phyloP scores from a whole-genome alignment of 1,140 invertebrate species.

The Papilio glaucus region DNA sequence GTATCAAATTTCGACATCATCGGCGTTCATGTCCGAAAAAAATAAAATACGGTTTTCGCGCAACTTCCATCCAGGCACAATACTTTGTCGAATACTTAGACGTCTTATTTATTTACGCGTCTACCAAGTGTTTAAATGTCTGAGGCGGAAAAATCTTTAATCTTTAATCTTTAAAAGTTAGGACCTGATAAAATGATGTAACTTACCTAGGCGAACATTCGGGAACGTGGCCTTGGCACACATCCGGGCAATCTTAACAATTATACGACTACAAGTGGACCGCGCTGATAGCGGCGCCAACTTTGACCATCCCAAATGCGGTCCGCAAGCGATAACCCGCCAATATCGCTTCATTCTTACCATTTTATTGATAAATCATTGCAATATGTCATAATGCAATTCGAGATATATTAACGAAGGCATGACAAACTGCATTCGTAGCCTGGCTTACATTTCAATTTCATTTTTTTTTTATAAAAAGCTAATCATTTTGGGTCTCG shows the following conservation, averaged over 20 bases:
- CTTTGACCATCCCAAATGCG: constrained; percentile 23
- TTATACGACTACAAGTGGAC: background rate
- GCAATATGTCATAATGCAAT: background rate
- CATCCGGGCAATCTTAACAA: constrained; percentile 7
- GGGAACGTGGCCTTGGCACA: constrained; percentile 26
- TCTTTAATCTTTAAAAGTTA: too few relatives aligned
- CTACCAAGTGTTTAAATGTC: too few relatives aligned
- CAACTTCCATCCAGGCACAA: too few relatives aligned
- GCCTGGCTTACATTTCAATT: background rate
- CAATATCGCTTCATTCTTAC: background rate
- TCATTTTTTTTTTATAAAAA: background rate
- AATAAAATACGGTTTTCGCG: too few relatives aligned
- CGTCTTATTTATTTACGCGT: too few relatives aligned
- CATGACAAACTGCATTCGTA: background rate
- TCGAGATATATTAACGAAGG: background rate
- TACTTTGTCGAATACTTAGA: too few relatives aligned
- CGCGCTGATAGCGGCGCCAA: constrained; percentile 19
- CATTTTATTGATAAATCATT: background rate
- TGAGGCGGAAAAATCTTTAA: too few relatives aligned
- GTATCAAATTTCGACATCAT: too few relatives aligned
- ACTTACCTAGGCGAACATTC: constrained; percentile 37
- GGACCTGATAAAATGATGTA: constrained; percentile 22
- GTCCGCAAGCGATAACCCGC: background rate
- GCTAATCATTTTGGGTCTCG: background rate
- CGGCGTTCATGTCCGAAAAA: too few relatives aligned